These are phyloP conservation scores for Camelus dromedarius DNA, from an alignment of 2,113 vertebrate species.

Conservation along the genomic window DNA sequence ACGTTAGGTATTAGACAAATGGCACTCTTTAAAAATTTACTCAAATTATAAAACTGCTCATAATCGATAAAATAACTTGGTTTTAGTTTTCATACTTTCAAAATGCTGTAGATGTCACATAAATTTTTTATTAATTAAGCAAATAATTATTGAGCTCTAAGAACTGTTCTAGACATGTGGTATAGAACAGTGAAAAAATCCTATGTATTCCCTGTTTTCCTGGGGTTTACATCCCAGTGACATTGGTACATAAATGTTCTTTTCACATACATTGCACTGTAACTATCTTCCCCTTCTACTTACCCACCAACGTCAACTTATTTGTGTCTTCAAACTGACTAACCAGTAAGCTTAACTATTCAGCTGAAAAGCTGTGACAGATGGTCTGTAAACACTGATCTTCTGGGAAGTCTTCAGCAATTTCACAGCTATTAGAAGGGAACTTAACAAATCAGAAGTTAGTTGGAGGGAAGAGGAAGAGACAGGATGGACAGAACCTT, in stretches of 20 bases:
- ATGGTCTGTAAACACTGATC: constrained; percentile 59
- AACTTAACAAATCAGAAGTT: constrained; percentile 69
- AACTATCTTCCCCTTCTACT: neutral
- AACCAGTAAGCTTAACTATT: constrained; percentile 53
- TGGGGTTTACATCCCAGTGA: neutral
- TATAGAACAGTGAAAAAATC: neutral
- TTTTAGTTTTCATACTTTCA: constrained; percentile 26
- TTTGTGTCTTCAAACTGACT: constrained; percentile 46
- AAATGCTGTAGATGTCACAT: neutral
- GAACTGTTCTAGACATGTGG: neutral
- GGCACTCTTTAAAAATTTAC: neutral
- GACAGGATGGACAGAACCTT: constrained; percentile 36
- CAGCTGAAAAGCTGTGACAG: constrained; percentile 69
- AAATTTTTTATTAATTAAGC: neutral
- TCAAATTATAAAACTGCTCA: neutral
- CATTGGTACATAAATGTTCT: neutral
- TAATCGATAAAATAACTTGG: neutral
- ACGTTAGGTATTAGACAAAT: neutral
- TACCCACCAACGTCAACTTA: neutral
- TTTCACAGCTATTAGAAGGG: constrained; percentile 62
- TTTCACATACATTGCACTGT: neutral
- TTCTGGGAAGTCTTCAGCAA: constrained; percentile 44
- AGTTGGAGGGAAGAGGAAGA: constrained; percentile 42
- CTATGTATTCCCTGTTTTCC: neutral
- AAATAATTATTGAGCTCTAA: neutral